A percentile compares a stretch with the other conserved stretches of the same genome.
phyloP scores from a whole-genome alignment of 2,113 vertebrate genomes.

The Paedocypris sp. region DNA sequence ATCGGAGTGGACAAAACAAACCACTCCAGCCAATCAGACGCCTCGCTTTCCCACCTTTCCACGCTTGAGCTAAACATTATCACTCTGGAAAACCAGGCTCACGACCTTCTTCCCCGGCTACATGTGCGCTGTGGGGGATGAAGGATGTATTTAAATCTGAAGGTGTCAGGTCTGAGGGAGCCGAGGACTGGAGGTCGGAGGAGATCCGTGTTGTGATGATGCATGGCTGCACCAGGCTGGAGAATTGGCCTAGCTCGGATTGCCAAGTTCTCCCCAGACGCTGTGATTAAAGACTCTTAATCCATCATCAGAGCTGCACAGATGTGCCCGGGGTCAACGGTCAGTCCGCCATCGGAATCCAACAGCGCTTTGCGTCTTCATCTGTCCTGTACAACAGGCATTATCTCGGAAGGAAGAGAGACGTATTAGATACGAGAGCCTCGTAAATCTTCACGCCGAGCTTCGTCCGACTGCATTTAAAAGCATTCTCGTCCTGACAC shows the following conservation, averaged over 20 bases:
- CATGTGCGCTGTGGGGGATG: neutral
- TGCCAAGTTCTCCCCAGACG: slow-evolving; percentile 23
- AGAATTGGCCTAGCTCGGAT: slow-evolving; percentile 30
- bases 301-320: slow-evolving; percentile 32
- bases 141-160: slow-evolving; percentile 15
- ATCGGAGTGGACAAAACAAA: too few relatives aligned
- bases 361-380: slow-evolving; percentile 6
- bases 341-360: slow-evolving; percentile 1
- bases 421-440: neutral
- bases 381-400: neutral
- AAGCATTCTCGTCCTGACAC: too few relatives aligned
- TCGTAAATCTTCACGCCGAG: neutral
- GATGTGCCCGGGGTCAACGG: slow-evolving; percentile 18
- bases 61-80: slow-evolving; percentile 1
- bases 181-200: neutral
- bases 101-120: neutral
- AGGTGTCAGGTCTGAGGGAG: slow-evolving; percentile 7
- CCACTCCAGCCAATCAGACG: slow-evolving; percentile 8
- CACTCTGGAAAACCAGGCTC: slow-evolving; percentile 3
- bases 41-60: too few relatives aligned
- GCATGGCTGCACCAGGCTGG: neutral
- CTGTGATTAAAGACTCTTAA: slow-evolving; percentile 35
- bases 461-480: neutral
- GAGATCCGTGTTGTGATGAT: slow-evolving; percentile 11
- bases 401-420: neutral